These are phyloP conservation scores for Clangula hyemalis DNA, from an alignment of 2,797 vertebrate species.

Conservation along the genomic window DNA sequence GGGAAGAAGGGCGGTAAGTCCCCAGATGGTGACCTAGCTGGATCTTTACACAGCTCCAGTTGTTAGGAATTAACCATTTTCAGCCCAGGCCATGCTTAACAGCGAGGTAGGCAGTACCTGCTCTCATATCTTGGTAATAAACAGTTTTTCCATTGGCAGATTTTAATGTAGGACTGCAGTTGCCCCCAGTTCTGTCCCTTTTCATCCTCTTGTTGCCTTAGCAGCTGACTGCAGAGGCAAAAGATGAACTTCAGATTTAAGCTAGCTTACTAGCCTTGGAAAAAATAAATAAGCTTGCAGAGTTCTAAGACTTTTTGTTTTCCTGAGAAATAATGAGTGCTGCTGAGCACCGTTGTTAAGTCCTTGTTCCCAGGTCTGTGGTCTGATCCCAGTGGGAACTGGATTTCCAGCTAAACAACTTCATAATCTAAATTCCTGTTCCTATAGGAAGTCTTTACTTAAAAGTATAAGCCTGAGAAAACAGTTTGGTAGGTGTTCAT, in stretches of 20 bases:
- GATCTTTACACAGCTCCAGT: slow-evolving; percentile 12
- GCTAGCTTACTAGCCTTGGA: not conserved
- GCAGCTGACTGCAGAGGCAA: not conserved
- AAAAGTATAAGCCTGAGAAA: not conserved
- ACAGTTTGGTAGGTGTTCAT: not conserved
- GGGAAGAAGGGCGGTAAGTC: slow-evolving; percentile 16
- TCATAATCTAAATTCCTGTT: not conserved
- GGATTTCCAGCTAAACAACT: slow-evolving; percentile 34
- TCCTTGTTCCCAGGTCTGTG: not conserved
- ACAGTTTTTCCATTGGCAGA: not conserved
- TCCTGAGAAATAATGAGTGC: not conserved
- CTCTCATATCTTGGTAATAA: not conserved
- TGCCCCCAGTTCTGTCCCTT: not conserved
- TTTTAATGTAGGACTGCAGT: not conserved
- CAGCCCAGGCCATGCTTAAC: not conserved
- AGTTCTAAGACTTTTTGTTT: not conserved
- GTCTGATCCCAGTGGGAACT: not conserved
- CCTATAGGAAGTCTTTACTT: not conserved
- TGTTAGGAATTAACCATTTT: slow-evolving; percentile 29
- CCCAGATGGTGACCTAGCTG: slow-evolving; percentile 57
- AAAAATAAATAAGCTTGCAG: not conserved
- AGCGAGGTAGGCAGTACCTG: not conserved
- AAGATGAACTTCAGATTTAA: not conserved
- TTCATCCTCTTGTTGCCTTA: not conserved
- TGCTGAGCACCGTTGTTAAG: not conserved